Conservation (phyloP, 2,113 vertebrate genomes). For the Rhadina sibilatrix region DNA sequence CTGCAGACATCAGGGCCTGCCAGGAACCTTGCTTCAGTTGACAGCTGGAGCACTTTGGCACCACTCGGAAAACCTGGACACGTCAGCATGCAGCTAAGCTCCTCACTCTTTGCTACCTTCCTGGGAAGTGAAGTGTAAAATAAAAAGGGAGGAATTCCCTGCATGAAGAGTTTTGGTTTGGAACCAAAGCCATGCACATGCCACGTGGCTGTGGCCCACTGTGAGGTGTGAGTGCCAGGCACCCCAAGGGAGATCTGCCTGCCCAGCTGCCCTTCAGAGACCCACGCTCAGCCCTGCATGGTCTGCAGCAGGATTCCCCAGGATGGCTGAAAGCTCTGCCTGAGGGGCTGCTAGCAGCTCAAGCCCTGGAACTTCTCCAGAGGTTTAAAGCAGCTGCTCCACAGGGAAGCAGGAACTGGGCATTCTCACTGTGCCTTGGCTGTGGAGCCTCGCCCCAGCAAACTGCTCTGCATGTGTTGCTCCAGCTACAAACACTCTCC, state of each 20-base stretch:
- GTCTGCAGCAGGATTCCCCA: neutral
- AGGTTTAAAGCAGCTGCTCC: neutral
- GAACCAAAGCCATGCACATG: accelerated
- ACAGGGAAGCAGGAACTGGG: neutral
- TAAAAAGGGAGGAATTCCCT: neutral
- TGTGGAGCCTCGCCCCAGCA: neutral
- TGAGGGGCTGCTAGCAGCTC: neutral
- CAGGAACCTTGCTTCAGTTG: neutral
- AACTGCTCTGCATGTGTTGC: neutral
- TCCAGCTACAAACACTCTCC: neutral
- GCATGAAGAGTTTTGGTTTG: neutral
- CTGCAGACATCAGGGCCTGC: neutral
- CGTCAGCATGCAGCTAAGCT: neutral
- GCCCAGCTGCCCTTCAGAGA: neutral
- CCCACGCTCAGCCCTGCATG: accelerated
- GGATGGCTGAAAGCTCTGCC: neutral
- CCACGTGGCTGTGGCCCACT: neutral
- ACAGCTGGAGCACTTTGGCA: neutral
- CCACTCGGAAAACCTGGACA: neutral
- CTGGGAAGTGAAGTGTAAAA: neutral
- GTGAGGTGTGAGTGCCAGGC: neutral
- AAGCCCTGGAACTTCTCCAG: neutral
- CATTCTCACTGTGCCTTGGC: neutral
- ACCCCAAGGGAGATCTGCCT: neutral
- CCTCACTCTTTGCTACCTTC: neutral